Base-by-base conservation (phyloP, 2,797 vertebrate species). In the Oreonectes daqikongensis region DNA sequence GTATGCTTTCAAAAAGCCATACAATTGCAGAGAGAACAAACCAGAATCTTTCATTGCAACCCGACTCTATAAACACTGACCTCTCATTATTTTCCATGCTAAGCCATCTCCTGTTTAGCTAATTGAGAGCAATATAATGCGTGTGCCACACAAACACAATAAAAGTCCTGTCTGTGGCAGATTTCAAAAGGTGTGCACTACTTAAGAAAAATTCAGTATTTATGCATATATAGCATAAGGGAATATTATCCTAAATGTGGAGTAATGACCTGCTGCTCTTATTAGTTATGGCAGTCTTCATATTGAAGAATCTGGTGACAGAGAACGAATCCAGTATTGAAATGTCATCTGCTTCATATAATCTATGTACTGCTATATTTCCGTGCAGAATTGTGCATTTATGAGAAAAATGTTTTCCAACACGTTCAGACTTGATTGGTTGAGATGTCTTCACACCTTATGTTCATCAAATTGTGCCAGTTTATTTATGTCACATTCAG, bases 401-500 rank as follows among this genome's bases (percentile, higher is more conserved):
- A 67, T 46, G 76, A 76, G 68, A 72, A 84, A 76, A 85, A 78
- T 81, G 74, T 76, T 75, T 74, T 84, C 78, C 50, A 81, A 84
- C 79, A 85, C 64, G 42, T 61, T 77, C 11, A 76, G 78, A 75
- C 74, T 68, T 72, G 64, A 80, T 73, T 80, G 69, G 75, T 81
- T 44, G n/a, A 52, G 63, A 79, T 80, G 81, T 77, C 26, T 86
- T 79, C 81, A 72, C 77, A 69, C 81, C 75, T 53, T 77, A 77
- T 84, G 77, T 81, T 67, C 83, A 83, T 85, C 60, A 40, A 83
- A 82, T 71, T 38, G 67, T 85, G 74, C 76, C 77, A 67, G 74
- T 84, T 87, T 75, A 80, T 84, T 83, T 84, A 72, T 81, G 70
- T 78, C 81, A 81, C 75, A 83, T 71, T 82, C 69, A 69, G 75